phyloP scores from a whole-genome alignment of 2,113 vertebrate species.

The Cyanoderma ruficeps region DNA sequence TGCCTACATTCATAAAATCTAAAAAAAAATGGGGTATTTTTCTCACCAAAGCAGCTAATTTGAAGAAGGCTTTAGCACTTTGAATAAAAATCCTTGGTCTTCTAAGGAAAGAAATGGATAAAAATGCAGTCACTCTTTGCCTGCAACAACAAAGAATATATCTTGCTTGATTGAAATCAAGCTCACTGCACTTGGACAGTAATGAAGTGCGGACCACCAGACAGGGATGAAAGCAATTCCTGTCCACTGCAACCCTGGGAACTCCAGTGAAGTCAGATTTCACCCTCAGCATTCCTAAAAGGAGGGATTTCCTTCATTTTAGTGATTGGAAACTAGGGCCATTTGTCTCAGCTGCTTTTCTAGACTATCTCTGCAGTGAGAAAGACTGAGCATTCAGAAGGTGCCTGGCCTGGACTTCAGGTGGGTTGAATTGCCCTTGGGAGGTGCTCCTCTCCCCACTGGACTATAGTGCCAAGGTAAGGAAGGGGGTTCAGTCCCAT shows the following conservation, averaged over 20 bases:
- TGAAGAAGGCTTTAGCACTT: not conserved
- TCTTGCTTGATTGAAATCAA: not conserved
- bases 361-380: not conserved
- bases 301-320: not conserved
- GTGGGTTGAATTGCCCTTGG: not conserved
- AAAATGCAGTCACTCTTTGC: not conserved
- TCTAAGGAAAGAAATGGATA: not conserved
- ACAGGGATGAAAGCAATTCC: not conserved
- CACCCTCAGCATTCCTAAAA: not conserved
- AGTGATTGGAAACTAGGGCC: not conserved
- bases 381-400: not conserved
- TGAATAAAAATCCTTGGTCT: not conserved
- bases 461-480: too few relatives aligned
- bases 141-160: not conserved
- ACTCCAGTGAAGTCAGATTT: not conserved
- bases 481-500: not conserved
- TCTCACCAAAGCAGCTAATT: slow-evolving; percentile 6
- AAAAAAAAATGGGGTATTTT: not conserved
- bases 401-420: not conserved
- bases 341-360: not conserved
- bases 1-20: slow-evolving; percentile 36
- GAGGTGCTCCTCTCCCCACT: not conserved
- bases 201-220: not conserved
- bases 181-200: not conserved
- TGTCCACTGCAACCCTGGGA: not conserved